Percentiles rank a stretch among this genome's conserved stretches.
These are phyloP conservation scores for Thereva nobilitata DNA, from an alignment of 2,888 invertebrate species.

Conservation along the genomic window DNA sequence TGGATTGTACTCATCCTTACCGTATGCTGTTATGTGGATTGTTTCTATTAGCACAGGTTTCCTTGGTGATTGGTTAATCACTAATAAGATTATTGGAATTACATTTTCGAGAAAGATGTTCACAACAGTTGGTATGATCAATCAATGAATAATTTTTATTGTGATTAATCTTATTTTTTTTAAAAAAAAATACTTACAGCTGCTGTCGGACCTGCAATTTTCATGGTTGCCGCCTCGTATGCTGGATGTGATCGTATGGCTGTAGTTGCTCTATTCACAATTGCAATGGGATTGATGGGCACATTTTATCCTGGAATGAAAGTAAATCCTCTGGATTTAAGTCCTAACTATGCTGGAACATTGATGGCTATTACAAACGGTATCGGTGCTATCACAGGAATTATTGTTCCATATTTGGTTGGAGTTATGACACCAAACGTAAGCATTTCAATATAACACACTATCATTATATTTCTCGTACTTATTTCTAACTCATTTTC, in stretches of 20 bases:
- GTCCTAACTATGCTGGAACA: conserved; percentile 68
- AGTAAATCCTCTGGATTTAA: conserved; percentile 67
- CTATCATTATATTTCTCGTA: neutral
- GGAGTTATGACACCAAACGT: conserved; percentile 66
- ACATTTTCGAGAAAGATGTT: conserved; percentile 67
- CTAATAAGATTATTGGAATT: conserved; percentile 62
- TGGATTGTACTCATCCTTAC: conserved; percentile 65
- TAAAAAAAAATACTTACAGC: conserved; percentile 62
- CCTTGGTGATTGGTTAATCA: conserved; percentile 70
- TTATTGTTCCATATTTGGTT: conserved; percentile 69
- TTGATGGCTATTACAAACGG: conserved; percentile 71
- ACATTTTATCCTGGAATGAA: conserved; percentile 72
- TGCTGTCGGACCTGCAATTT: conserved; percentile 69
- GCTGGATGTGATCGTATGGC: conserved; percentile 67
- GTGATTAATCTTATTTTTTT: neutral
- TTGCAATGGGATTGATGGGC: conserved; percentile 72
- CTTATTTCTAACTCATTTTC: conserved; percentile 8
- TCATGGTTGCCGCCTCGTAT: conserved; percentile 70
- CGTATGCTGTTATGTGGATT: conserved; percentile 67
- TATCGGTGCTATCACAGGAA: conserved; percentile 69
- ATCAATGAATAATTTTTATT: conserved; percentile 5
- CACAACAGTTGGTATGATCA: conserved; percentile 66
- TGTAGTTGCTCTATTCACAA: conserved; percentile 67
- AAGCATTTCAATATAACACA: conserved; percentile 49
- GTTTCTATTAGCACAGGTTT: conserved; percentile 66